These are phyloP conservation scores for Cosmopolites sordidus DNA, from an alignment of 2,888 invertebrate genomes.

Conservation along the genomic window DNA sequence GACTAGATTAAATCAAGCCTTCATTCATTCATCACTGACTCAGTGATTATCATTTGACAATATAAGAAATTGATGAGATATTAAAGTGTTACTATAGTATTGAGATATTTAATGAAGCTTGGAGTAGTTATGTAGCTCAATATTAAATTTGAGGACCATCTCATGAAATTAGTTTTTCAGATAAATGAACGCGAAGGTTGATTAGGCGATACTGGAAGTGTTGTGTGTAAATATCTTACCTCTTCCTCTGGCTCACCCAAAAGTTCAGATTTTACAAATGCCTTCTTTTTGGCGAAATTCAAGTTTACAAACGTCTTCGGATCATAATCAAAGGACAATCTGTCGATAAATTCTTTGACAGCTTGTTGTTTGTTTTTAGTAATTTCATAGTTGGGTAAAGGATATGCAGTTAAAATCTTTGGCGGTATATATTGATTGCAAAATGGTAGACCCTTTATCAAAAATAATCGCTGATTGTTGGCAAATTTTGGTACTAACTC, in stretches of 20 bases:
- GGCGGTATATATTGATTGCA: slow-evolving; percentile 29
- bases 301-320: slow-evolving; percentile 32
- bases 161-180: no score
- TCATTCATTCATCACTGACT: no score
- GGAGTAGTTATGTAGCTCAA: no score
- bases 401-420: not conserved
- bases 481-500: slow-evolving; percentile 35
- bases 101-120: no score
- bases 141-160: no score
- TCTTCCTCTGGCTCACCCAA: slow-evolving; percentile 32
- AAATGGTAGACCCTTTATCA: slow-evolving; percentile 32
- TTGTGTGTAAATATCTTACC: slow-evolving; percentile 1
- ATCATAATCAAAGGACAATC: slow-evolving; percentile 34
- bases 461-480: slow-evolving; percentile 27
- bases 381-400: slow-evolving; percentile 20
- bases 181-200: no score
- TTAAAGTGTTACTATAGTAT: no score
- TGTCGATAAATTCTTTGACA: slow-evolving; percentile 29
- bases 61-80: not conserved
- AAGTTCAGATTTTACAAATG: slow-evolving; percentile 34
- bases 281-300: slow-evolving; percentile 29
- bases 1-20: no score
- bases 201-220: no score
- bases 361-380: slow-evolving; percentile 7
- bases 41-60: no score